Evolutionary conservation across 2,797 vertebrate genomes (phyloP), one percentile per base, ranked within the genome.

Genomic region (Platalea minor): DNA sequence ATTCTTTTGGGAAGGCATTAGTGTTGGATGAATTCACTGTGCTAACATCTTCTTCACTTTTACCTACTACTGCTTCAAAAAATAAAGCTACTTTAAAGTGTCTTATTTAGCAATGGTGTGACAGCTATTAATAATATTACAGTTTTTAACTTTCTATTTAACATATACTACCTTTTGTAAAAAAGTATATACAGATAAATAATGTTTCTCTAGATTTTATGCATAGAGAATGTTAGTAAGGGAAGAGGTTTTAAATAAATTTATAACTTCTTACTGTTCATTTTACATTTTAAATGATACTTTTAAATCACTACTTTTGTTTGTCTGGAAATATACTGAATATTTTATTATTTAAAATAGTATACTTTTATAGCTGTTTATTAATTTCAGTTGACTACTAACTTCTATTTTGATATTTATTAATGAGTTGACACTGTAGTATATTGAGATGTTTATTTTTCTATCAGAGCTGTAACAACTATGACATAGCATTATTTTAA

Each of bases 361-460:
- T 93, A 64, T 96, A 96, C 93, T 97, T 97, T 97, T 97, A 95
- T 98, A 97, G 73, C 72, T 96, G 87, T 96, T 95, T 96, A 91
- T 93, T 96, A 96, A 97, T 93, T 97, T 91, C 96, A 89, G 80
- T 96, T 97, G 98, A 98, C 98, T 98, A 98, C 98, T 98, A 98
- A 98, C 96, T 97, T 97, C 95, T 97, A 93, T 97, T 97, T 96
- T 96, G 89, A 59, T 98, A 98, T 98, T 98, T 98, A 98, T 98
- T 98, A 98, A 98, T 98, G 91, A 98, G 69, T 97, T 98, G 97
- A 98, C 97, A 98, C 97, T 98, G 98, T 98, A 98, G 98, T 96
- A 97, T 97, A 96, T 97, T 97, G 95, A 98, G 95, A 98, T 97
- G 97, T 98, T 97, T 98, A 98, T 98, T 98, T 98, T 98, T 98